Conservation (phyloP, 2,888 invertebrate species). For the Periphyllus acericola region DNA sequence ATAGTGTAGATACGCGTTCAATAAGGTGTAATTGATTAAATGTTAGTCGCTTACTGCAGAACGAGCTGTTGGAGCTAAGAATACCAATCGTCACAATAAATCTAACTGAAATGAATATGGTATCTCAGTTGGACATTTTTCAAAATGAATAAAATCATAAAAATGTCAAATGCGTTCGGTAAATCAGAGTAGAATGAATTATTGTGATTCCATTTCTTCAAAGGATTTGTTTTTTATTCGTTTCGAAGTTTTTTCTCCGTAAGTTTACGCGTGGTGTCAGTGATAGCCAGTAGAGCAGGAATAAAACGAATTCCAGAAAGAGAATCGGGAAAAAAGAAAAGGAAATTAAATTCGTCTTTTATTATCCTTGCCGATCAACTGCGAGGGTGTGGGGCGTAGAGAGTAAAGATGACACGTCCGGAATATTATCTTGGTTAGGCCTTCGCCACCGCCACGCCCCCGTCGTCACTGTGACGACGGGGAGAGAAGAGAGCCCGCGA, state of each 20-base stretch:
- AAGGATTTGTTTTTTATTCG: background rate
- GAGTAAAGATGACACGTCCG: constrained; percentile 56
- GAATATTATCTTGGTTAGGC: constrained; percentile 51
- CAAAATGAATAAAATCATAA: background rate
- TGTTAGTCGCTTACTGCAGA: no score
- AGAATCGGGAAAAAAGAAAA: background rate
- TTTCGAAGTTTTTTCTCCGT: no score
- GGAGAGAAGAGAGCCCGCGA: background rate
- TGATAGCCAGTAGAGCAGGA: background rate
- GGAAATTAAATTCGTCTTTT: constrained; percentile 49
- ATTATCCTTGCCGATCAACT: background rate
- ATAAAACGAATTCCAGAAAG: background rate
- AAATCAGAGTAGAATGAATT: background rate
- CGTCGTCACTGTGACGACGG: no score
- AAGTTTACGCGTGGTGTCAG: background rate
- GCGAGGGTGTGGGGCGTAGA: background rate
- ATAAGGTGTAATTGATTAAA: no score
- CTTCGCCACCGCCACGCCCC: background rate
- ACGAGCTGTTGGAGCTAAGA: no score
- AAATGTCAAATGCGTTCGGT: background rate
- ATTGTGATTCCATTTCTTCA: background rate
- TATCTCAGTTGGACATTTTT: background rate
- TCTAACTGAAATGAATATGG: background rate
- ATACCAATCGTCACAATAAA: no score
- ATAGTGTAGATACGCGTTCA: no score